phyloP scores from a whole-genome alignment of 2,113 vertebrate species.

The Orientallactaga bullata region DNA sequence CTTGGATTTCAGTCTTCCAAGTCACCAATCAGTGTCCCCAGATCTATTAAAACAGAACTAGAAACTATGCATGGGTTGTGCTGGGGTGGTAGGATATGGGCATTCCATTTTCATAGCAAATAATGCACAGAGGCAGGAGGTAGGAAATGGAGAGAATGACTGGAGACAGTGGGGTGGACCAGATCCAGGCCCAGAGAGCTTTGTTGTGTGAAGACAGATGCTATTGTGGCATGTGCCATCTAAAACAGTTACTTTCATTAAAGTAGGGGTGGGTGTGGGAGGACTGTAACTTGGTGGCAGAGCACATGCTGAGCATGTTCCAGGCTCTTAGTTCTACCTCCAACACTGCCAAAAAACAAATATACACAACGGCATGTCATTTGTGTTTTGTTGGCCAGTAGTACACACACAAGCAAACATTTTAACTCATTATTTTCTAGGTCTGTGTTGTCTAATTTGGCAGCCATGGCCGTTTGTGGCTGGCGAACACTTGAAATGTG shows the following conservation, averaged over 20 bases:
- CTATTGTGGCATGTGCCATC: not conserved
- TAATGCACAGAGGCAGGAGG: not conserved
- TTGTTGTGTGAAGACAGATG: not conserved
- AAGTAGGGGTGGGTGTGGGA: not conserved
- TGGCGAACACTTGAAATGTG: not conserved
- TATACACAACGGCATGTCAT: not conserved
- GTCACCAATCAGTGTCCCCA: not conserved
- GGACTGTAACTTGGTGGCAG: not conserved
- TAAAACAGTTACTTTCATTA: not conserved
- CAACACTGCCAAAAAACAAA: not conserved
- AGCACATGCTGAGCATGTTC: not conserved
- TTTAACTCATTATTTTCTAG: not conserved
- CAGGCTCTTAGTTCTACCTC: not conserved
- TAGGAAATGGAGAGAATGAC: not conserved
- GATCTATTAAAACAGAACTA: not conserved
- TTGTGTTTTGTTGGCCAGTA: conserved; percentile 9
- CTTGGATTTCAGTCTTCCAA: conserved; percentile 34
- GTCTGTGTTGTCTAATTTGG: not conserved
- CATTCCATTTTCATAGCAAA: not conserved
- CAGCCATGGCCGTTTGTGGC: not conserved
- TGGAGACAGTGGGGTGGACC: not conserved
- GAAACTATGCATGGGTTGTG: not conserved
- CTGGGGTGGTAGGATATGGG: not conserved
- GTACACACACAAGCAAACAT: not conserved
- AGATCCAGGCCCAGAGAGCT: not conserved